Evolutionary conservation across 1,140 invertebrate genomes (phyloP).

Genomic region (Meteorus sp.): DNA sequence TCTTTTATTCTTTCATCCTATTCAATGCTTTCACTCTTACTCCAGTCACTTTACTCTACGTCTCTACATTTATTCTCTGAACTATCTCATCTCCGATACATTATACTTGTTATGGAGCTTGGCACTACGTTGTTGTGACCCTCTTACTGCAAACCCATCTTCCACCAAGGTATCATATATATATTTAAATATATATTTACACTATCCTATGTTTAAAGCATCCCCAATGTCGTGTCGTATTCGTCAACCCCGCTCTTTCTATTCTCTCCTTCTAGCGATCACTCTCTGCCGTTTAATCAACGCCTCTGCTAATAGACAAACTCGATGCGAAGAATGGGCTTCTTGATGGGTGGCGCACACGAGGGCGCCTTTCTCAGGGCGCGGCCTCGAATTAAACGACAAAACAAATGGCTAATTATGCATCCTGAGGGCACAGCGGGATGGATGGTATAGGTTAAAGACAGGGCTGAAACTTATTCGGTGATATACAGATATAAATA

Average conservation of each 20-base stretch:
- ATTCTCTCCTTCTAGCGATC: constrained; percentile 22
- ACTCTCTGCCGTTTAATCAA: constrained; percentile 49
- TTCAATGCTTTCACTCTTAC: neutral
- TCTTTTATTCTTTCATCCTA: constrained; percentile 19
- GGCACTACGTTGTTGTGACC: neutral
- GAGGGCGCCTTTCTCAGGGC: constrained; percentile 28
- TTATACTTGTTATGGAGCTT: too few relatives aligned
- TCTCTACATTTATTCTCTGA: constrained; percentile 45
- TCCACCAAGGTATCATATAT: neutral
- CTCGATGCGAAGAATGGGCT: constrained; percentile 46
- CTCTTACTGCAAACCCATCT: neutral
- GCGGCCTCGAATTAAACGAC: constrained; percentile 47
- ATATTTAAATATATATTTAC: neutral
- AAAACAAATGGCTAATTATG: constrained; percentile 56
- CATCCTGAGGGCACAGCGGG: constrained; percentile 38
- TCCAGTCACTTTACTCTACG: constrained; percentile 37
- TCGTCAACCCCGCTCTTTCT: constrained; percentile 43
- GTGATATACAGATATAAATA: neutral
- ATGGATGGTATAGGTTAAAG: too few relatives aligned
- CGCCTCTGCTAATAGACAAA: constrained; percentile 54
- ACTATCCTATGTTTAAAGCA: constrained; percentile 12
- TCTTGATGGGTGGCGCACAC: constrained; percentile 40
- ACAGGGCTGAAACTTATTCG: neutral
- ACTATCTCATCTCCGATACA: too few relatives aligned
- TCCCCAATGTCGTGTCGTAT: constrained; percentile 34